Evolutionary conservation across 2,888 invertebrate species (phyloP).

Genomic region (Nomada ferruginata): DNA sequence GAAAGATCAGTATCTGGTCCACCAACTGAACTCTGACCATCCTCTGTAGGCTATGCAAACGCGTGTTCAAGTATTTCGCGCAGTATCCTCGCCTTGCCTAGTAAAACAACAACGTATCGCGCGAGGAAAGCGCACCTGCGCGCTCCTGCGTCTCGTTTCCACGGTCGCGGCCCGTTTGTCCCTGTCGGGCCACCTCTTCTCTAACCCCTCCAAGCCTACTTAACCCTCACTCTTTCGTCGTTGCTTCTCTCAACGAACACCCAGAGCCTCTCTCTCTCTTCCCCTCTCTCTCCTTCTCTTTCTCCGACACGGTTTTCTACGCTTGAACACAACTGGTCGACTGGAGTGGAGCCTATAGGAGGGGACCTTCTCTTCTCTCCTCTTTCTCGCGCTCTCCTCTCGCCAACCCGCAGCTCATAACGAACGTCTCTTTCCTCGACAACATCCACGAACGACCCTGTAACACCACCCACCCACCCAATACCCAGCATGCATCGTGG

Average conservation of each 20-base stretch:
- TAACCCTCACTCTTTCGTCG: slow-evolving; percentile 1
- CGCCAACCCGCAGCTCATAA: background rate
- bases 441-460: slow-evolving; percentile 53
- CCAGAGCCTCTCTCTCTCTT: slow-evolving; percentile 15
- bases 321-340: background rate
- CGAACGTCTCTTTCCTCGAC: slow-evolving; percentile 25
- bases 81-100: slow-evolving; percentile 6
- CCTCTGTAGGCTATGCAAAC: slow-evolving; percentile 45
- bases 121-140: slow-evolving; percentile 66
- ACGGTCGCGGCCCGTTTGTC: slow-evolving; percentile 70
- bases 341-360: slow-evolving; percentile 44
- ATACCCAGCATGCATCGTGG: slow-evolving; percentile 44
- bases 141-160: slow-evolving; percentile 68
- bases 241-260: background rate
- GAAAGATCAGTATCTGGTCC: background rate
- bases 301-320: slow-evolving; percentile 13
- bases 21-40: no score
- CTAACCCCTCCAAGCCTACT: slow-evolving; percentile 11
- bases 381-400: slow-evolving; percentile 3
- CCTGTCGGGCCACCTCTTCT: slow-evolving; percentile 47
- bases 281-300: slow-evolving; percentile 12
- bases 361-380: slow-evolving; percentile 43
- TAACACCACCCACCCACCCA: slow-evolving; percentile 57
- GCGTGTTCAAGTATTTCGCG: slow-evolving; percentile 48
- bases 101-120: slow-evolving; percentile 49